Base-by-base conservation (phyloP, 2,113 vertebrate species). In the Cavia aperea region DNA sequence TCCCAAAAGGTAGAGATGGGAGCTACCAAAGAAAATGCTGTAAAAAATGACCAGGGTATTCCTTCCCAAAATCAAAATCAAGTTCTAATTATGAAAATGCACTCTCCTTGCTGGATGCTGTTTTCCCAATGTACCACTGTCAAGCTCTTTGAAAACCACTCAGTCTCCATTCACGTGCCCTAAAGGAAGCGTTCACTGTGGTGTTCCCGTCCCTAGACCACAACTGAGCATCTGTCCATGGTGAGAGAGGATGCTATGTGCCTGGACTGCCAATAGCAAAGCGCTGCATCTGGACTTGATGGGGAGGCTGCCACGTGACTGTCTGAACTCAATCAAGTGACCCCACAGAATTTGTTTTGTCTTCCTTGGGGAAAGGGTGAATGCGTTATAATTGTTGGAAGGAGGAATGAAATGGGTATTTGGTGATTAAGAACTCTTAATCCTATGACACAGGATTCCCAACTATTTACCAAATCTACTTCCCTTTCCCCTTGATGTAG, bases 151-250 rank as follows among this genome's bases (percentile, higher is more conserved):
- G 39, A 68, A 3, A 81, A 33, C 7, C 16, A 15, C 18, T 5
- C 58, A 58, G 26, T 36, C 19, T 10, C 19, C 43, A 46, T 39
- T 54, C 36, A 68, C 43, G 6, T 29, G 43, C 62, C 43, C 13
- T 33, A 83, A 26, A 62, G 7, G 7, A 10, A 49, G 11, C 31
- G 8, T 36, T 46, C 10, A 15, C 23, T 73, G 36, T 79, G 33
- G 26, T 36, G 46, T 18, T 24, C 31, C 11, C 23, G 15, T 0
- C 8, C 14, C 4, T 9, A 36, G 11, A 3, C 14, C 9, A 43
- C 12, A 24, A 29, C 4, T 29, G n/a, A 58, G 18, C 49, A 18
- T 70, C 33, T 89, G 46, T 29, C 49, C 29, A 4, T 33, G 29
- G 24, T 79, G 39, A 56, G 29, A 81, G 18, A 92, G 33, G 46